Evolutionary conservation across 2,888 invertebrate species (phyloP).

Genomic region (Cataglyphis altisquamis): DNA sequence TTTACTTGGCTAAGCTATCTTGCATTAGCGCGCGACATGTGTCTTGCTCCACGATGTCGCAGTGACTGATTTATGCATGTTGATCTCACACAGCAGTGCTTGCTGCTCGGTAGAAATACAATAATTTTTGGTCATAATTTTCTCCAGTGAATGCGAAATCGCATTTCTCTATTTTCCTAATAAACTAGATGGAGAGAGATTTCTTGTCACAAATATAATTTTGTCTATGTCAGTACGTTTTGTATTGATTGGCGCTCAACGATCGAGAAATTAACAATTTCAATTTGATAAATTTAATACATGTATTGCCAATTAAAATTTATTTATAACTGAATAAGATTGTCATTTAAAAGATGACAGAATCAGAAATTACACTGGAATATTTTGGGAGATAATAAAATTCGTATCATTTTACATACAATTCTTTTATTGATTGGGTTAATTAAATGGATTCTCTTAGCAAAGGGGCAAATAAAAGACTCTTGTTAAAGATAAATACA

Average conservation of each 20-base stretch:
- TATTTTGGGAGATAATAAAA: not conserved
- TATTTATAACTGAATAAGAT: not conserved
- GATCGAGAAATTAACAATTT: not conserved
- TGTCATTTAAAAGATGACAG: not conserved
- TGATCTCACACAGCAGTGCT: conserved; percentile 21
- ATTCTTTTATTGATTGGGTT: conserved; percentile 1
- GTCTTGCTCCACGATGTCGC: conserved; percentile 45
- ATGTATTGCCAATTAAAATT: not conserved
- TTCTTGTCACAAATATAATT: conserved; percentile 3
- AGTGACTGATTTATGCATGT: conserved; percentile 52
- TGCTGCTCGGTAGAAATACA: conserved; percentile 50
- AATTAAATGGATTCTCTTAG: conserved; percentile 14
- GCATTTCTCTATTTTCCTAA: conserved; percentile 51
- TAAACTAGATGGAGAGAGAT: conserved; percentile 29
- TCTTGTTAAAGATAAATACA: not conserved
- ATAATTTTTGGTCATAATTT: conserved; percentile 53
- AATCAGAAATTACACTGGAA: not conserved
- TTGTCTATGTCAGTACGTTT: not conserved
- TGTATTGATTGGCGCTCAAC: conserved; percentile 35
- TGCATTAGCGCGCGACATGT: conserved; percentile 48
- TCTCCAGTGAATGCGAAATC: conserved; percentile 19
- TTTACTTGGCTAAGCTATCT: conserved; percentile 51
- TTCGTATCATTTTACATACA: conserved; percentile 5
- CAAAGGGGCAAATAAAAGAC: conserved; percentile 25
- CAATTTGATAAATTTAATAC: not conserved